Percentiles rank a stretch among this genome's conserved stretches.
These are phyloP conservation scores for Neoseiulus cucumeris DNA, from an alignment of 1,140 invertebrate species.

Conservation along the genomic window DNA sequence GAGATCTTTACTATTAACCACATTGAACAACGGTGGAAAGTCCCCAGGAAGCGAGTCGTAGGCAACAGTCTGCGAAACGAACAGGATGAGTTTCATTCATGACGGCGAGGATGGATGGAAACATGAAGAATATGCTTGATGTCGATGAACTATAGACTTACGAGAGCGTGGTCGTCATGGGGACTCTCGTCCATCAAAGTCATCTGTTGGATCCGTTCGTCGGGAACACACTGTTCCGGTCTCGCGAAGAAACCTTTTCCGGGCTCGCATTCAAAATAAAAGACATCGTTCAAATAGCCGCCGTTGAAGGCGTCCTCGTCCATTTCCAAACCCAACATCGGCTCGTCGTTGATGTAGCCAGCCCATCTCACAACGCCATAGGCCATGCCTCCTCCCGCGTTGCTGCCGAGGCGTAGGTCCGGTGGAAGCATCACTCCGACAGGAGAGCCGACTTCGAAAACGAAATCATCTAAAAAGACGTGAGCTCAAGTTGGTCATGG, in stretches of 20 bases:
- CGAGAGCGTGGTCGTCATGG: neutral
- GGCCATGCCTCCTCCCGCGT: neutral
- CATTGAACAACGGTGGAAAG: neutral
- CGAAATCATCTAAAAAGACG: neutral
- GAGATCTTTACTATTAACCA: neutral
- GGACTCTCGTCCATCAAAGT: neutral
- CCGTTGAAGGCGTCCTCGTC: neutral
- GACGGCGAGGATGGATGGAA: too few species aligned
- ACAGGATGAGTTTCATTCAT: neutral
- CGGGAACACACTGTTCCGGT: neutral
- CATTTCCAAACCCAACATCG: constrained; percentile 4
- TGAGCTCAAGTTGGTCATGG: too few species aligned
- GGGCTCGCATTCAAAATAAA: neutral
- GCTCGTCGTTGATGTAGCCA: constrained; percentile 2
- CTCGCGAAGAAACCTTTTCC: neutral
- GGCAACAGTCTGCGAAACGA: neutral
- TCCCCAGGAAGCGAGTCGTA: neutral
- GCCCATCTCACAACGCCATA: neutral
- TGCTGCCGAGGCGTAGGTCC: neutral
- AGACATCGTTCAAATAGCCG: neutral
- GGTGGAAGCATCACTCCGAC: constrained; percentile 5
- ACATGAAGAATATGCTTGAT: too few species aligned
- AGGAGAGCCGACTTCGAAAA: neutral
- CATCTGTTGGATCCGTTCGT: constrained; percentile 5
- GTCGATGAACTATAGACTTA: neutral